phyloP scores from a whole-genome alignment of 1,140 invertebrate genomes.

The Pararge aegeria region DNA sequence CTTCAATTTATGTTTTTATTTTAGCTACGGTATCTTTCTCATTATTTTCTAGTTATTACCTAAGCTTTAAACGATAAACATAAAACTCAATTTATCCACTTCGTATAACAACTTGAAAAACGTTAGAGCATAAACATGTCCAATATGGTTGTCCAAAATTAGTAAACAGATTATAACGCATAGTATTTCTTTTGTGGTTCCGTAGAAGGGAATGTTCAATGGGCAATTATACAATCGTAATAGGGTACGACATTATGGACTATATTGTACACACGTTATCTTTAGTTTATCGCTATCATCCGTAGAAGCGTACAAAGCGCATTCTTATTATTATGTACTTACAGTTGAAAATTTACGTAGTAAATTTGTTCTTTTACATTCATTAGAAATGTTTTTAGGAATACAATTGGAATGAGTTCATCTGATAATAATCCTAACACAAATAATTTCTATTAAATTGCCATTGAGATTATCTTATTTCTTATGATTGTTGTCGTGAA shows the following conservation, averaged over 20 bases:
- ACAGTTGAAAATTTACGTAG: not conserved
- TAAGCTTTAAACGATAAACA: too few species aligned
- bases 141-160: not conserved
- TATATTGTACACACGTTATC: conserved; percentile 12
- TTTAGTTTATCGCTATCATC: conserved; percentile 13
- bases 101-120: too few species aligned
- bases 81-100: too few species aligned
- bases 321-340: not conserved
- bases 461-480: not conserved
- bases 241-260: conserved; percentile 21
- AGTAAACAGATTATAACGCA: not conserved
- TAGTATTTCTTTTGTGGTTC: not conserved
- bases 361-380: not conserved
- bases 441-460: not conserved
- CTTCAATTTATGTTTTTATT: too few species aligned
- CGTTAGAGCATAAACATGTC: not conserved
- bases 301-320: not conserved
- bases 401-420: conserved; percentile 22
- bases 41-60: too few species aligned
- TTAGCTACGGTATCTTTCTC: too few species aligned
- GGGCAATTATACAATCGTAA: conserved; percentile 19
- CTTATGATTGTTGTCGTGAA: not conserved
- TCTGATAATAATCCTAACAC: conserved; percentile 9
- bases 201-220: conserved; percentile 21
- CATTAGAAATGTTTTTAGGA: not conserved